Base-by-base conservation (phyloP, 1,140 invertebrate species). In the Hetaerina americana region DNA sequence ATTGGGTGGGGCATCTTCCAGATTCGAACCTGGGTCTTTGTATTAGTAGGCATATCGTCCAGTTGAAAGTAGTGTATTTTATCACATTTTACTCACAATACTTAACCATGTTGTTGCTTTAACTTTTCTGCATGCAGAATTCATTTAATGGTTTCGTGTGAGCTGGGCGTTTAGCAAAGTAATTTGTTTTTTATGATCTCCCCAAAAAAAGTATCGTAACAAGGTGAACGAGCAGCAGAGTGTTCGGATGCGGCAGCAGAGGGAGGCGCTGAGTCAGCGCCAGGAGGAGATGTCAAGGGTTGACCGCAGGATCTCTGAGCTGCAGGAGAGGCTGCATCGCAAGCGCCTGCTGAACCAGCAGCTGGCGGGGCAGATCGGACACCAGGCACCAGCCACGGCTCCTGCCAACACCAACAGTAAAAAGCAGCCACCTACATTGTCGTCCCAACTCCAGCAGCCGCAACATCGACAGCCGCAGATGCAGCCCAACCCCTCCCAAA, bases 141-240 rank as follows among this genome's bases (percentile, higher is more conserved):
- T n/a, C n/a, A n/a, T n/a, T n/a, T n/a, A n/a, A n/a, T n/a, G n/a
- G n/a, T n/a, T n/a, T n/a, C n/a, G n/a, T n/a, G n/a, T n/a, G n/a
- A n/a, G n/a, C n/a, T n/a, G n/a, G n/a, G n/a, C n/a, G n/a, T n/a
- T n/a, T n/a, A n/a, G n/a, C n/a, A n/a, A n/a, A n/a, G n/a, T n/a
- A n/a, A n/a, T n/a, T n/a, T n/a, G n/a, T n/a, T n/a, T n/a, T n/a
- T n/a, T n/a, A 57, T 57, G 10, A 5, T 57, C 10, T 57, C 10
- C 22, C 15, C 40, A n/a, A n/a, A n/a, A n/a, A n/a, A 82, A 97
- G 94, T 96, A 96, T 80, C 92, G 95, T 26, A 97, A 97, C 82
- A 96, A 97, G 80, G 82, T 98, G 79, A 96, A 95, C 80, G 92
- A 97, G 79, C 93, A 97, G 78, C 95, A 98, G 81, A 95, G 92